A percentile compares a stretch with the other conserved stretches of the same genome.
These are phyloP conservation scores for Arrhamphus sclerolepis DNA, from an alignment of 2,797 vertebrate species.

Conservation along the genomic window DNA sequence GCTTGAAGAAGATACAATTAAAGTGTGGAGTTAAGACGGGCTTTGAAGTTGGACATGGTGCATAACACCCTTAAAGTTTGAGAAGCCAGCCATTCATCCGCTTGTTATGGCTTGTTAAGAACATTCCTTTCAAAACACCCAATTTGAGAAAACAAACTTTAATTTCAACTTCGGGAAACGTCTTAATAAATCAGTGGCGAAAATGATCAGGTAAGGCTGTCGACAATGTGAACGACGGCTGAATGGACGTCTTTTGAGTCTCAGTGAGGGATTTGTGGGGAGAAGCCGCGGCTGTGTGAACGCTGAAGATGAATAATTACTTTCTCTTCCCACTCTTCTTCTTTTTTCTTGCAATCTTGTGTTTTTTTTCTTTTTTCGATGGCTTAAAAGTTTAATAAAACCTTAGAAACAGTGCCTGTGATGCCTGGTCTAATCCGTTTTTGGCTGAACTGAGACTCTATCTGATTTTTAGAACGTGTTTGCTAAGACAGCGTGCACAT, in stretches of 20 bases:
- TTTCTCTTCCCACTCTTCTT: slow-evolving; percentile 59
- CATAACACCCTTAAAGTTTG: slow-evolving; percentile 81
- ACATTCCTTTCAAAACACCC: slow-evolving; percentile 74
- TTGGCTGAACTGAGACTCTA: slow-evolving; percentile 60
- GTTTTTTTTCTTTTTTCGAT: too few relatives aligned
- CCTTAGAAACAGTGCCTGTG: slow-evolving; percentile 77
- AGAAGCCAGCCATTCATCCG: slow-evolving; percentile 75
- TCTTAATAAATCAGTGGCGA: slow-evolving; percentile 57
- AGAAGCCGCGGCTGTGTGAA: slow-evolving; percentile 45
- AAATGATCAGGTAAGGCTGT: slow-evolving; percentile 48
- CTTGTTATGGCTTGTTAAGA: slow-evolving; percentile 80
- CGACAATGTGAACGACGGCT: background rate
- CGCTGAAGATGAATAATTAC: slow-evolving; percentile 75
- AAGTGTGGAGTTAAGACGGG: slow-evolving; percentile 85
- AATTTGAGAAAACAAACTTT: slow-evolving; percentile 80
- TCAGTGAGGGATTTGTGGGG: slow-evolving; percentile 44
- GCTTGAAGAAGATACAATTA: slow-evolving; percentile 88
- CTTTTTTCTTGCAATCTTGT: slow-evolving; percentile 74
- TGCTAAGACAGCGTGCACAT: slow-evolving; percentile 38
- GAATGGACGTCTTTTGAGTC: slow-evolving; percentile 51
- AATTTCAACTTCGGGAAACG: slow-evolving; percentile 67
- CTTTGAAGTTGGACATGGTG: slow-evolving; percentile 89
- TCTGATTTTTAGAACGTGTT: slow-evolving; percentile 58
- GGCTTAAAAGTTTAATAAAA: slow-evolving; percentile 83
- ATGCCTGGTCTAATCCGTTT: slow-evolving; percentile 73